Evolutionary conservation across 2,888 invertebrate genomes (phyloP).

Genomic region (Ceramica pisi): DNA sequence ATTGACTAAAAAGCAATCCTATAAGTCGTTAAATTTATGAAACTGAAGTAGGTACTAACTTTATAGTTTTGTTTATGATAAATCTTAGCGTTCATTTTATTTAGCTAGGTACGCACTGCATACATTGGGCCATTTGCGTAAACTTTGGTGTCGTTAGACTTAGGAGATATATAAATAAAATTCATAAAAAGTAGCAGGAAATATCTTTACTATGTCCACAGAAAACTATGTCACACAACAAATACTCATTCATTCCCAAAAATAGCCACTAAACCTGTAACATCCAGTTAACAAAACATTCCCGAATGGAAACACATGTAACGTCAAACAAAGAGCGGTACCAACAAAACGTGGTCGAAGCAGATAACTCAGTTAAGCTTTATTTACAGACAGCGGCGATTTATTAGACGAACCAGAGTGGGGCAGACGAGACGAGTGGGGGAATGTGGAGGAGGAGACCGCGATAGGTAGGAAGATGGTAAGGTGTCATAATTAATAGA

Average conservation of each 20-base stretch:
- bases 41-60: no score
- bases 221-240: neutral
- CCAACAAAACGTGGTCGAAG: conserved; percentile 45
- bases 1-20: no score
- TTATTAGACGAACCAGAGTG: conserved; percentile 51
- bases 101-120: no score
- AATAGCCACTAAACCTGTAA: conserved; percentile 34
- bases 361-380: conserved; percentile 58
- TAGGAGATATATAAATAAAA: no score
- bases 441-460: conserved; percentile 23
- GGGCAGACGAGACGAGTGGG: conserved; percentile 40
- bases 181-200: neutral
- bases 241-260: neutral
- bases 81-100: no score
- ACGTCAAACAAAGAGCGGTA: conserved; percentile 37
- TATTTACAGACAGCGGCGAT: conserved; percentile 51
- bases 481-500: neutral
- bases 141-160: no score
- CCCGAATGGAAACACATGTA: conserved; percentile 43
- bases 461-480: neutral
- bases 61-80: no score
- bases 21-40: no score
- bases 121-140: no score
- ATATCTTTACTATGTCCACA: neutral
- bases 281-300: conserved; percentile 34